A percentile compares a stretch with the other conserved stretches of the same genome.
Evolutionary conservation across 2,113 vertebrate genomes (phyloP).

Genomic region (Perca flavescens): DNA sequence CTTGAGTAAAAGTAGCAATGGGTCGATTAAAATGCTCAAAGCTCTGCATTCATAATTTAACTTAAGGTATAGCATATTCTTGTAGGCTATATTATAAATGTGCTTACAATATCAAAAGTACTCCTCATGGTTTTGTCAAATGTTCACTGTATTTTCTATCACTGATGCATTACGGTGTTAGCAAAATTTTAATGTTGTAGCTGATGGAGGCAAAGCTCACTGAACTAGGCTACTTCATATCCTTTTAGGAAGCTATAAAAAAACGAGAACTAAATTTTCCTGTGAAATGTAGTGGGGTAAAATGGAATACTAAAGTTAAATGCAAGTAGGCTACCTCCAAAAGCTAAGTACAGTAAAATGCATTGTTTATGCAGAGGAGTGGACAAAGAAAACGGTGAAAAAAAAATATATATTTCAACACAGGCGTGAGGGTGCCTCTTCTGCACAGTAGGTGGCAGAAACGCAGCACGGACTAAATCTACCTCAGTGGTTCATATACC

Average conservation of each 20-base stretch:
- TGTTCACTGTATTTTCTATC: too few species aligned
- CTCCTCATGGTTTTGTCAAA: neutral
- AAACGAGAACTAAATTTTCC: neutral
- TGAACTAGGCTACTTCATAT: neutral
- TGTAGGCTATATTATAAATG: neutral
- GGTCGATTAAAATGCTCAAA: neutral
- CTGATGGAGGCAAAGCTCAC: neutral
- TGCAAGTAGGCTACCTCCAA: neutral
- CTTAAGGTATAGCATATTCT: neutral
- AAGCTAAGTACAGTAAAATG: neutral
- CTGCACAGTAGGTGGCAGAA: constrained; percentile 7
- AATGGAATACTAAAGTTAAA: neutral
- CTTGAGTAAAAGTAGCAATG: neutral
- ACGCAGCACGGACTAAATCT: neutral
- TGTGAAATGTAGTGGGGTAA: neutral
- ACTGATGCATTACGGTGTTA: neutral
- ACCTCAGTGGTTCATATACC: constrained; percentile 2
- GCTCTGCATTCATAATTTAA: too few species aligned
- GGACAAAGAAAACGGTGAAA: neutral
- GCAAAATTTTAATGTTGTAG: neutral
- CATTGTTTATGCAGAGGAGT: too few species aligned
- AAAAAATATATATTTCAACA: too few species aligned
- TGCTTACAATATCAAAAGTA: neutral
- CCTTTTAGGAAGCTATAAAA: neutral
- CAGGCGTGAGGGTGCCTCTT: neutral